Evolutionary conservation across 2,113 vertebrate species (phyloP), one percentile per base, ranked within the genome.

Genomic region (Oxyruncus cristatus): DNA sequence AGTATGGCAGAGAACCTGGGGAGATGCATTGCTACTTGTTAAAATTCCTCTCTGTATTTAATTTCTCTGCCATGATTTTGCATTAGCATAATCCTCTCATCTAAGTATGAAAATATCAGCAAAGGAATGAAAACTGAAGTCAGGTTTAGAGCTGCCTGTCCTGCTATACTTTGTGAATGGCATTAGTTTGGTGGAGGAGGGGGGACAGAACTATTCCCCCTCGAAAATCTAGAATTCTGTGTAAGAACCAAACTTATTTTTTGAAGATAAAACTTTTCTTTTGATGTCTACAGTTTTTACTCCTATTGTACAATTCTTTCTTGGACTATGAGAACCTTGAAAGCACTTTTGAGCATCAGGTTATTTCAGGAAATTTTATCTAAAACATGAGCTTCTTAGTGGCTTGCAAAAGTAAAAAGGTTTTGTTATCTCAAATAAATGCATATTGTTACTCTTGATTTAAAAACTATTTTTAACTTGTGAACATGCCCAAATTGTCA

Each of bases 161-260:
- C 13, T 81, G 21, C 26, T 71, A 4, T 14, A 65, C 8, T 72
- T 86, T 33, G 17, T 39, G 28, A 89, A 71, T 61, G 17, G 11
- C 19, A 56, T 61, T 59, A 35, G 6, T 39, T 10, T 39, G 5
- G 2, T 44, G 50, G 28, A n/a, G 6, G 7, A 15, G 8, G 8
- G 7, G 4, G 3, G 19, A 3, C 1, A 39, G 62, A 56, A 37
- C 14, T 8, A 17, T 24, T 14, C 3, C 2, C 5, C 5, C 12
- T 4, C 0, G 1, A 63, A 75, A 68, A 59, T 47, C 27, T 76
- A 56, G 9, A 88, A 47, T 5, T 59, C 7, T 10, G 28, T 6
- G 0, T 5, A 4, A 42, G 39, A 91, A 74, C 2, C 1, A 27
- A 58, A 39, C 1, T 56, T 56, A 14, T 20, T 65, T 92, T 78